A percentile compares a stretch with the other conserved stretches of the same genome.
These are phyloP conservation scores for Acrobasis suavella DNA, from an alignment of 2,888 invertebrate genomes.

Conservation along the genomic window DNA sequence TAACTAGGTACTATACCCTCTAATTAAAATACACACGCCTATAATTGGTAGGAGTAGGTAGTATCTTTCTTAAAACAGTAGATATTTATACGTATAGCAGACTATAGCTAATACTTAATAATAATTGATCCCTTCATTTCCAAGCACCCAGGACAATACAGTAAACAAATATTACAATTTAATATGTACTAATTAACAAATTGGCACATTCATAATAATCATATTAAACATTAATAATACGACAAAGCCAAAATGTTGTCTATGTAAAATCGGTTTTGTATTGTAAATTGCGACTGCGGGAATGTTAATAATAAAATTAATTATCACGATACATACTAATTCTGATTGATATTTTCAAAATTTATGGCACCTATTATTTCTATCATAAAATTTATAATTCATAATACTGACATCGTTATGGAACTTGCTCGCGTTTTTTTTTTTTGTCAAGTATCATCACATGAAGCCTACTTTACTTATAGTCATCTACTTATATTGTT, in stretches of 20 bases:
- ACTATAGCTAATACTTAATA: too few species aligned
- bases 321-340: conserved; percentile 5
- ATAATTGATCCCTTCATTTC: not conserved
- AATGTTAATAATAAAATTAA: conserved; percentile 6
- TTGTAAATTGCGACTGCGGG: not conserved
- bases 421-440: conserved; percentile 4
- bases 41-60: too few species aligned
- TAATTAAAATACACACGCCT: too few species aligned
- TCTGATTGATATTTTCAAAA: conserved; percentile 22
- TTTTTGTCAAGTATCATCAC: not conserved
- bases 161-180: too few species aligned
- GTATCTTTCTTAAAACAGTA: too few species aligned
- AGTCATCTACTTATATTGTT: too few species aligned
- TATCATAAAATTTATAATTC: conserved; percentile 39
- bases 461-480: too few species aligned
- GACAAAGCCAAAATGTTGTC: not conserved
- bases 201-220: not conserved
- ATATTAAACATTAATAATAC: not conserved
- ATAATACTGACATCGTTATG: conserved; percentile 55
- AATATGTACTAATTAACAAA: not conserved
- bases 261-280: not conserved
- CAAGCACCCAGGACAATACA: not conserved
- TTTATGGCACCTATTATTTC: conserved; percentile 59
- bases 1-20: not conserved
- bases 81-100: too few species aligned